A percentile compares a stretch with the other conserved stretches of the same genome.
Conservation (phyloP, 2,888 invertebrate species). For the Desoria tigrina region DNA sequence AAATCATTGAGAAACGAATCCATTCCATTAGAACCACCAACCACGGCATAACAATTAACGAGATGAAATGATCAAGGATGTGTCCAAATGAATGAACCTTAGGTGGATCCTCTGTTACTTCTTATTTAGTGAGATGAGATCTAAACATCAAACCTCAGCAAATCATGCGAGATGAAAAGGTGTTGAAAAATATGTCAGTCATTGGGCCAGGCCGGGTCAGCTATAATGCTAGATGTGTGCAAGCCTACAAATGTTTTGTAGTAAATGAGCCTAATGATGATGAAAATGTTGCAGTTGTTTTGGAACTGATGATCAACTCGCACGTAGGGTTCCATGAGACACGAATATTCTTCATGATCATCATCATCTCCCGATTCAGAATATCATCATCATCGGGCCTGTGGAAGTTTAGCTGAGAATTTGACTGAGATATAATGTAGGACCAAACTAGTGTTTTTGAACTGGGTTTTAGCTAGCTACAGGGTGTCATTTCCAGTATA, state of each 20-base stretch:
- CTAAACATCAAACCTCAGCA: background rate
- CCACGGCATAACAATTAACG: background rate
- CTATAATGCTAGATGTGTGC: no score
- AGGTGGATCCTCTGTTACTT: background rate
- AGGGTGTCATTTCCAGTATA: no score
- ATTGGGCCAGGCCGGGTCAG: constrained; percentile 11
- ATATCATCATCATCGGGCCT: background rate
- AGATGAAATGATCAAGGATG: background rate
- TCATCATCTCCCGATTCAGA: background rate
- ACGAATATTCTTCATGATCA: constrained; percentile 19
- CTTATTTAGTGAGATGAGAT: background rate
- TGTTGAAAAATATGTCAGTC: constrained; percentile 36
- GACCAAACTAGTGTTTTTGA: no score
- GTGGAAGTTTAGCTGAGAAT: background rate
- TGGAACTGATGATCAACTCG: background rate
- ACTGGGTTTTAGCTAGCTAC: no score
- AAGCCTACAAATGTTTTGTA: no score
- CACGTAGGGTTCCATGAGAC: constrained; percentile 32
- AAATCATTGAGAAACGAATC: background rate
- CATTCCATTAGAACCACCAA: background rate
- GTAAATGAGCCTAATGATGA: background rate
- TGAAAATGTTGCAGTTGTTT: background rate
- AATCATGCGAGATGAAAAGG: constrained; percentile 26
- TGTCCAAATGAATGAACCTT: no score
- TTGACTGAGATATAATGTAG: no score